Percentiles rank a stretch among this genome's conserved stretches.
Evolutionary conservation across 2,888 invertebrate species (phyloP).

Genomic region (Heliconius cydno): DNA sequence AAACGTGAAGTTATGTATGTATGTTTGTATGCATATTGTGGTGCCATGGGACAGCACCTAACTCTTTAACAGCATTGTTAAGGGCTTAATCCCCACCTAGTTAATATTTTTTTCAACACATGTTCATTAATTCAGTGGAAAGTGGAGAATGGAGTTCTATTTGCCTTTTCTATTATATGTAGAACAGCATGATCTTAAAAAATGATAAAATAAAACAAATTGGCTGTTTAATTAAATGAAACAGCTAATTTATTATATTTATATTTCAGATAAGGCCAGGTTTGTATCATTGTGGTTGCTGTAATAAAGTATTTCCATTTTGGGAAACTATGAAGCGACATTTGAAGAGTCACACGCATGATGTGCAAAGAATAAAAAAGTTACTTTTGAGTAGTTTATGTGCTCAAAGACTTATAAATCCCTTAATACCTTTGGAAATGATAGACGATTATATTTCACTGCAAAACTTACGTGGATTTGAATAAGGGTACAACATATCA

Average conservation of each 20-base stretch:
- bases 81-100: no score
- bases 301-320: slow-evolving; percentile 60
- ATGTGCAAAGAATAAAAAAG: slow-evolving; percentile 23
- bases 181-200: not conserved
- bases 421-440: not conserved
- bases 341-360: slow-evolving; percentile 48
- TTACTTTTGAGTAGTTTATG: slow-evolving; percentile 8
- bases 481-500: not conserved
- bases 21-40: no score
- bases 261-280: slow-evolving; percentile 60
- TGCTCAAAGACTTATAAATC: not conserved
- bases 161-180: not conserved
- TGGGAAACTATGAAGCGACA: slow-evolving; percentile 55
- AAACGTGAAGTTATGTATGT: no score
- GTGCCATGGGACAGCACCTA: no score
- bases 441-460: slow-evolving; percentile 24
- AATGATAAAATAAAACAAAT: no score
- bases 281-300: slow-evolving; percentile 66
- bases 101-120: no score
- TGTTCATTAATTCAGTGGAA: no score
- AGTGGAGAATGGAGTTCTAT: not conserved
- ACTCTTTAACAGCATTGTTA: no score
- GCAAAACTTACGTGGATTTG: not conserved
- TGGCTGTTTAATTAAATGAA: not conserved
- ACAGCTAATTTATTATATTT: not conserved